phyloP scores from a whole-genome alignment of 2,888 invertebrate species.

The Acanthosepion pharaonis region DNA sequence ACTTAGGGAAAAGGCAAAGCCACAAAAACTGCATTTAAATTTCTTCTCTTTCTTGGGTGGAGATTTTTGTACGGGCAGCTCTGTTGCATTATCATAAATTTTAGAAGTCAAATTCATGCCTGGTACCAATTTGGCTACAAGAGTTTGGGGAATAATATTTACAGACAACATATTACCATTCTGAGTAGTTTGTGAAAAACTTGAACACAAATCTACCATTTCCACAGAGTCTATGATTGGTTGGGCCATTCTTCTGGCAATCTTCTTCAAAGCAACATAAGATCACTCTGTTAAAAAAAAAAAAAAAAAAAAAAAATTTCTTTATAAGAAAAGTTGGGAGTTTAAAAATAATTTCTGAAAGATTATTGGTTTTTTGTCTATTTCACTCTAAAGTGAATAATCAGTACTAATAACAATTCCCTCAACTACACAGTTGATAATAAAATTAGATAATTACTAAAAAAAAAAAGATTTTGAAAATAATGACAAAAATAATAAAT shows the following conservation, averaged over 20 bases:
- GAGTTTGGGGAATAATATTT: background rate
- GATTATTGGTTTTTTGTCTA: too few relatives aligned
- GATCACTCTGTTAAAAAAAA: background rate
- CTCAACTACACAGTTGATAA: too few relatives aligned
- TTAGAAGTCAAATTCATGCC: background rate
- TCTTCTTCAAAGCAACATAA: background rate
- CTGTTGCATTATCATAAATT: background rate
- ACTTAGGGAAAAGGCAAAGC: background rate
- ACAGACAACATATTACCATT: background rate
- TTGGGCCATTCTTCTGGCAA: background rate
- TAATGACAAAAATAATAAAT: too few relatives aligned
- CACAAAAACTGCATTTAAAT: background rate
- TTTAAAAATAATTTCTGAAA: too few relatives aligned
- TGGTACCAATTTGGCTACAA: background rate
- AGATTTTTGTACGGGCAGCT: background rate
- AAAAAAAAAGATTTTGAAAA: too few relatives aligned
- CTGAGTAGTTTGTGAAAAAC: background rate
- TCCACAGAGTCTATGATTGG: background rate
- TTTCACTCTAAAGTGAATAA: too few relatives aligned
- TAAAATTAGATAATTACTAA: too few relatives aligned
- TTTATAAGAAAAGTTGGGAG: too few relatives aligned
- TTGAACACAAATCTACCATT: background rate
- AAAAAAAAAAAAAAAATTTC: background rate
- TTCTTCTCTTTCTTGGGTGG: background rate
- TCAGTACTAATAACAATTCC: too few relatives aligned